phyloP scores from a whole-genome alignment of 2,888 invertebrate species.

The Caenorhabditis sulstoni region DNA sequence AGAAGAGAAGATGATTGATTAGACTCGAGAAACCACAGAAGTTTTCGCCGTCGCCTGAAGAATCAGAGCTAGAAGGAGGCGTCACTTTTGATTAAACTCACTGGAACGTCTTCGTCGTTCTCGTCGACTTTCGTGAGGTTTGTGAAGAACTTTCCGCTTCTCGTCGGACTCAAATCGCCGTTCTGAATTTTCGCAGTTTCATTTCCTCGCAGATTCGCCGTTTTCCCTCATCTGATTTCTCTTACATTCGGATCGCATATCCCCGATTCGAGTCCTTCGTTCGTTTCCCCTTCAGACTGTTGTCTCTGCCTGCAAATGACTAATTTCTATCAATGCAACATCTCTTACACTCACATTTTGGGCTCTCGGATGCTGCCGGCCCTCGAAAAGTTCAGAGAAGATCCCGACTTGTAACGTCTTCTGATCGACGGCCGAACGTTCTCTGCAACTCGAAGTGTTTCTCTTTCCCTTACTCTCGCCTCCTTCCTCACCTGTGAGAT shows the following conservation, averaged over 20 bases:
- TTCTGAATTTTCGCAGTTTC: neutral
- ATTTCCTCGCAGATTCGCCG: too few relatives aligned
- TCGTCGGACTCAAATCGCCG: neutral
- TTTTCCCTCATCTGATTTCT: too few relatives aligned
- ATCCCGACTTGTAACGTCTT: conserved; percentile 37
- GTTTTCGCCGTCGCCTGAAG: conserved; percentile 36
- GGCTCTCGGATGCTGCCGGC: conserved; percentile 34
- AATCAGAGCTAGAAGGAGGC: neutral
- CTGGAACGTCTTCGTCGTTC: conserved; percentile 45
- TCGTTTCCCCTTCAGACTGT: conserved; percentile 20
- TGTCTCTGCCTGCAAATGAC: conserved; percentile 22
- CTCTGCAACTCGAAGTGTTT: conserved; percentile 11
- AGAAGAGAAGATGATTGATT: neutral
- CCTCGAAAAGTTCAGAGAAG: conserved; percentile 28
- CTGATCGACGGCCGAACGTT: conserved; percentile 10
- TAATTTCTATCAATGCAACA: neutral
- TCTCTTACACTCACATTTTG: conserved; percentile 13
- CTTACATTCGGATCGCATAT: conserved; percentile 10
- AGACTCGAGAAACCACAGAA: conserved; percentile 46
- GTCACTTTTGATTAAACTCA: too few relatives aligned
- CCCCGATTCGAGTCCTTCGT: conserved; percentile 37
- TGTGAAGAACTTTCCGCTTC: conserved; percentile 31
- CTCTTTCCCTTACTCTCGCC: conserved; percentile 5
- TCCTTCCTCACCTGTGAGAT: conserved; percentile 4
- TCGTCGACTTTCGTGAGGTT: conserved; percentile 50